Percentiles rank a stretch among this genome's conserved stretches.
Evolutionary conservation across 2,113 vertebrate genomes (phyloP).

Genomic region (Gadus macrocephalus): DNA sequence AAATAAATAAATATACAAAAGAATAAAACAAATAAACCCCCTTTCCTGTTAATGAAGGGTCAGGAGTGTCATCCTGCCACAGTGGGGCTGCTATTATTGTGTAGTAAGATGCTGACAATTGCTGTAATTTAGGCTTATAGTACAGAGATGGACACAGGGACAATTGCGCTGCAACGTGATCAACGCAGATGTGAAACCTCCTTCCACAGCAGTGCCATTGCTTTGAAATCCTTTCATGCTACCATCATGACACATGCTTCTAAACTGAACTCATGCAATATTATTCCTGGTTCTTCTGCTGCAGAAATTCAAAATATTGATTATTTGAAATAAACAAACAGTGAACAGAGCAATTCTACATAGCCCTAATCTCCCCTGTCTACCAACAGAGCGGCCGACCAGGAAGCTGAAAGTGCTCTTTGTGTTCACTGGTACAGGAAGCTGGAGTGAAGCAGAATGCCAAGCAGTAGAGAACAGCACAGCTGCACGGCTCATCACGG

Average conservation of each 20-base stretch:
- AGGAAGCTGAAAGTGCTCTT: constrained; percentile 68
- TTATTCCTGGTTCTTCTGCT: too few species aligned
- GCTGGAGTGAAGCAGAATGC: constrained; percentile 63
- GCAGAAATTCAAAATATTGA: constrained; percentile 7
- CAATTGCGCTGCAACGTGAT: constrained; percentile 19
- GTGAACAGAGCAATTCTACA: too few species aligned
- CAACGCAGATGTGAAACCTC: constrained; percentile 34
- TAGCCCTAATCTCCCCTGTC: constrained; percentile 46
- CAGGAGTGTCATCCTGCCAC: constrained; percentile 21
- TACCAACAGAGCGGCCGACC: constrained; percentile 50
- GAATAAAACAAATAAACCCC: not conserved
- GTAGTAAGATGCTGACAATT: constrained; percentile 36
- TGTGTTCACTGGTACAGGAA: constrained; percentile 64
- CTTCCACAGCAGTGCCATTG: not conserved
- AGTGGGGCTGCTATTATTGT: constrained; percentile 41
- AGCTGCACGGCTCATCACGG: constrained; percentile 50
- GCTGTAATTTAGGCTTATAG: constrained; percentile 49
- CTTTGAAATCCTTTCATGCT: too few species aligned
- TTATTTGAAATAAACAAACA: not conserved
- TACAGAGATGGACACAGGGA: constrained; percentile 25
- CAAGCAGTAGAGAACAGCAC: constrained; percentile 62
- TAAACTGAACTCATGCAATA: not conserved
- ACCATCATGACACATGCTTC: not conserved
- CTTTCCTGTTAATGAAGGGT: constrained; percentile 12
- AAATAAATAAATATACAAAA: not conserved